Percentiles rank a stretch among this genome's conserved stretches.
phyloP scores from a whole-genome alignment of 23 tunicate species.

The Diplosoma virens region DNA sequence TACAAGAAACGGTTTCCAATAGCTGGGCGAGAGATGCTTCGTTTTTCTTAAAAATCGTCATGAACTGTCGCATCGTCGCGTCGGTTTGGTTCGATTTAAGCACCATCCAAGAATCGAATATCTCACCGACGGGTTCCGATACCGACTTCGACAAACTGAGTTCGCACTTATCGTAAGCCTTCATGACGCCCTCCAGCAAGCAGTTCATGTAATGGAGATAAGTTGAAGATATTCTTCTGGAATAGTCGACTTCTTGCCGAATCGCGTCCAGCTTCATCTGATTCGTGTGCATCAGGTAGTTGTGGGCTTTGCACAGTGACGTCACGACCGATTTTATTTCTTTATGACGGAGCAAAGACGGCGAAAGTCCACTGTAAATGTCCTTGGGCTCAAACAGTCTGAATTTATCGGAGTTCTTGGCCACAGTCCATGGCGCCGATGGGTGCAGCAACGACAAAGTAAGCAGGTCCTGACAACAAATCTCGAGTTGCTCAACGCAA shows the following conservation, averaged over 20 bases:
- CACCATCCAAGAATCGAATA: conserved; percentile 44
- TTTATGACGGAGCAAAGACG: conserved; percentile 4
- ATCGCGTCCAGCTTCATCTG: conserved; percentile 31
- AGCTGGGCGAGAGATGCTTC: conserved; percentile 11
- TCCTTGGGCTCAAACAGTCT: conserved; percentile 39
- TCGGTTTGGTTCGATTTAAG: conserved; percentile 53
- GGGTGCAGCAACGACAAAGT: conserved; percentile 77
- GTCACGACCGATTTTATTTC: conserved; percentile 19
- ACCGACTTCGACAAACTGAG: conserved; percentile 1
- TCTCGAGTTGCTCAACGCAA: conserved; percentile 40
- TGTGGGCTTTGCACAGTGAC: conserved; percentile 63
- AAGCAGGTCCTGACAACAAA: conserved; percentile 67
- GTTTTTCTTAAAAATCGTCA: conserved; percentile 22
- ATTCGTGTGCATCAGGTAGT: conserved; percentile 43
- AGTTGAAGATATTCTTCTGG: conserved; percentile 1
- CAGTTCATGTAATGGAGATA: conserved; percentile 35
- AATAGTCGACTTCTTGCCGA: conserved; percentile 13
- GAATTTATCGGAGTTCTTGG: conserved; percentile 33
- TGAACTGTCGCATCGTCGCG: conserved; percentile 20
- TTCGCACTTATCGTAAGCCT: conserved; percentile 57
- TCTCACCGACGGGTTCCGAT: conserved; percentile 36
- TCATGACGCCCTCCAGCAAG: conserved; percentile 19
- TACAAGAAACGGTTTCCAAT: not conserved
- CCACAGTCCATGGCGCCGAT: conserved; percentile 76
- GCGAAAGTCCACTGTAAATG: conserved; percentile 27